A percentile compares a stretch with the other conserved stretches of the same genome.
These are phyloP conservation scores for Myanophis thanlyinensis DNA, from an alignment of 2,113 vertebrate genomes.

Conservation along the genomic window DNA sequence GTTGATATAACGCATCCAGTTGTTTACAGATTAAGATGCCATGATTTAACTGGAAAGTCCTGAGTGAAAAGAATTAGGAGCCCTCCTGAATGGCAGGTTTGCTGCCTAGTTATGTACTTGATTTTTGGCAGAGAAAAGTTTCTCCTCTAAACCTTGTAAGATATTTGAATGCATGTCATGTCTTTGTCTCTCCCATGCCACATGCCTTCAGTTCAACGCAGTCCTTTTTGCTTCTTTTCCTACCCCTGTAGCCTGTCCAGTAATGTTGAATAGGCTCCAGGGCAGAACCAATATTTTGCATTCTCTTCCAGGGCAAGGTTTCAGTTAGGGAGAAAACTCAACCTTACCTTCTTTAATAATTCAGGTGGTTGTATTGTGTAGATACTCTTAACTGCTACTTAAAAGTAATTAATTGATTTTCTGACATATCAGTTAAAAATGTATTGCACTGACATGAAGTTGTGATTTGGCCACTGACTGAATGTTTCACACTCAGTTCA, in stretches of 20 bases:
- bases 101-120: not conserved
- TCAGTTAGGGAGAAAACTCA: slow-evolving; percentile 59
- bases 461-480: slow-evolving; percentile 59
- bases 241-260: slow-evolving; percentile 43
- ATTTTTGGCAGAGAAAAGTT: not conserved
- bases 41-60: not conserved
- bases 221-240: not conserved
- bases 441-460: slow-evolving; percentile 79
- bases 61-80: not conserved
- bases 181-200: not conserved
- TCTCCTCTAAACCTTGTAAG: not conserved
- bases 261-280: slow-evolving; percentile 58
- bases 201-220: not conserved
- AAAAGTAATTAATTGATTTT: slow-evolving; percentile 99
- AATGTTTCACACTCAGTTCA: slow-evolving; percentile 52
- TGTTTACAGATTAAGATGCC: not conserved
- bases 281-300: slow-evolving; percentile 63
- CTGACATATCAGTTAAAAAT: slow-evolving; percentile 95
- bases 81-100: no score
- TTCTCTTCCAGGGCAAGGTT: slow-evolving; percentile 48
- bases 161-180: not conserved
- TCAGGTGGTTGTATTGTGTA: slow-evolving; percentile 84
- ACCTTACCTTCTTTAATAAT: slow-evolving; percentile 88
- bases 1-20: not conserved
- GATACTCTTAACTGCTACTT: slow-evolving; percentile 92